These are phyloP conservation scores for Cinara cedri DNA, from an alignment of 2,888 invertebrate genomes.

Conservation along the genomic window DNA sequence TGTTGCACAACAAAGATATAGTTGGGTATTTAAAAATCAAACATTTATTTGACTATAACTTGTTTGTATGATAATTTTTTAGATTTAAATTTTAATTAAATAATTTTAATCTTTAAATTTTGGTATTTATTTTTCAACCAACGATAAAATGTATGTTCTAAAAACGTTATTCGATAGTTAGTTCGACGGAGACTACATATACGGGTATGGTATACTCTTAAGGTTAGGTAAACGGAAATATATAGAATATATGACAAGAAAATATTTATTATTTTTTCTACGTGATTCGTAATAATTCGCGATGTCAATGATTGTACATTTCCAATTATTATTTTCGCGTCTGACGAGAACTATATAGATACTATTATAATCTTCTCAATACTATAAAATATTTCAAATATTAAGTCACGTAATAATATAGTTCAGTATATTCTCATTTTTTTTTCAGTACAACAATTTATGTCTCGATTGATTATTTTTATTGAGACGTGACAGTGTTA, in stretches of 20 bases:
- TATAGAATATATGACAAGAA: not conserved
- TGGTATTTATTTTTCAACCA: too few species aligned
- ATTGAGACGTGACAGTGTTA: not conserved
- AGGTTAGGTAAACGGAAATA: too few species aligned
- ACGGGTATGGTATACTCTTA: too few species aligned
- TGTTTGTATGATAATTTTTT: too few species aligned
- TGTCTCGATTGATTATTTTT: conserved; percentile 35
- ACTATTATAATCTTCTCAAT: not conserved
- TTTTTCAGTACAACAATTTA: conserved; percentile 9
- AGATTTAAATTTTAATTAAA: too few species aligned
- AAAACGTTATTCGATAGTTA: too few species aligned
- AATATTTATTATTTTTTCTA: conserved; percentile 11
- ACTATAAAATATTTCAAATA: conserved; percentile 5
- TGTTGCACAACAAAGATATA: too few species aligned
- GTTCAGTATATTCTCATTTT: conserved; percentile 10
- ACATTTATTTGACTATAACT: too few species aligned
- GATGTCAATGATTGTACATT: conserved; percentile 18
- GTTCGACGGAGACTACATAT: too few species aligned
- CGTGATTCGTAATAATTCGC: conserved; percentile 25
- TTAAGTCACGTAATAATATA: conserved; percentile 39
- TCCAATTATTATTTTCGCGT: conserved; percentile 28
- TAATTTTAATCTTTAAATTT: too few species aligned
- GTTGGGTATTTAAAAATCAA: too few species aligned
- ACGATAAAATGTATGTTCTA: too few species aligned
- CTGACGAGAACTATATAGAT: not conserved